Base-by-base conservation (phyloP, 30 jellyfish, hydroid and myxozoan species). In the Chrysaora quinquecirrha region DNA sequence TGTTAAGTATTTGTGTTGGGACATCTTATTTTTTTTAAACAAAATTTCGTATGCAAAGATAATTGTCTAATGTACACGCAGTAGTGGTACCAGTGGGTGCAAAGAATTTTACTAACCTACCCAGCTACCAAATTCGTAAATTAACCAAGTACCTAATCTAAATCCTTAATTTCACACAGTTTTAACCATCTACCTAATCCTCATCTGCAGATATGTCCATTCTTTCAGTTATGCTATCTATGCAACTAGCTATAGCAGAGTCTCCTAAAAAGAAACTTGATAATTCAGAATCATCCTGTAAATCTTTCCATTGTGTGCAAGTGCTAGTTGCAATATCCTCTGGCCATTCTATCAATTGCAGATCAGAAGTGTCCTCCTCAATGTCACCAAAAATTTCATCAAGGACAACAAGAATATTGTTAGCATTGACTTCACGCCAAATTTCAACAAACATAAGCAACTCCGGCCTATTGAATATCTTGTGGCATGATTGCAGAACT, bases 361-460 rank as follows among this genome's bases (percentile, higher is more conserved):
- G 71, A 58, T 58, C 28, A 58, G 71, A 58, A 58, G 22, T 58
- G 71, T 58, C 71, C 71, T 58, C 71, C 25, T 58, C 71, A 21
- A 58, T 58, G 25, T 58, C 71, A 6, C 71, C 71, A 58, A 58
- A 14, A 11, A 58, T 21, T 29, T 58, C 71, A 58, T 58, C 71
- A 14, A 58, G 71, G 18, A 58, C 28, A 14, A 58, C 71, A 11
- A 58, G 25, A 29, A 58, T 58, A 21, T 58, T 58, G 22, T 58
- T 58, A 11, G 71, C 71, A 58, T 58, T 22, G 18, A 58, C 71
- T 11, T 14, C 22, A 21, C 71, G 71, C 71, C 71, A 58, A 11
- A 58, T 58, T 21, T 58, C 71, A 11, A 58, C 71, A 21, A 6
- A 58, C 12, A 11, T 21, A 58, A 11, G 22, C 71, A 31, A 31